Percentiles rank a stretch among this genome's conserved stretches.
Conservation (phyloP, 2,888 invertebrate species). For the Eupithecia tripunctaria region DNA sequence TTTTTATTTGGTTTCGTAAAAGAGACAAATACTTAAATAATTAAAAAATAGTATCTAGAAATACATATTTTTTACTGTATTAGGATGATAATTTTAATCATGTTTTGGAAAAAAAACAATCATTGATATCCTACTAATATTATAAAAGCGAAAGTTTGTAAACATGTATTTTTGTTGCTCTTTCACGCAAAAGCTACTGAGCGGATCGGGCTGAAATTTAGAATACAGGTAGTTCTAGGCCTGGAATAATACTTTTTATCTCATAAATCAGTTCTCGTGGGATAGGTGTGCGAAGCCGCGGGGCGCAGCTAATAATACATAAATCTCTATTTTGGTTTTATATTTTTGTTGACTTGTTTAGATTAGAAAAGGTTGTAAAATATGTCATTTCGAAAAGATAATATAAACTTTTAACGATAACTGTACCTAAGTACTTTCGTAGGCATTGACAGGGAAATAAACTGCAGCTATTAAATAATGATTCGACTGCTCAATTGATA, state of each 20-base stretch:
- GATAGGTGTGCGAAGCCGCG: too few species aligned
- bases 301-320: too few species aligned
- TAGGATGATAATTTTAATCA: neutral
- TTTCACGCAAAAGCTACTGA: too few species aligned
- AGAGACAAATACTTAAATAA: neutral
- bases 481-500: slow-evolving; percentile 32
- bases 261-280: too few species aligned
- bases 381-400: neutral
- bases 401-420: neutral
- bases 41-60: neutral
- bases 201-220: too few species aligned
- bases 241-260: too few species aligned
- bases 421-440: neutral
- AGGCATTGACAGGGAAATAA: slow-evolving; percentile 21
- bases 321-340: neutral
- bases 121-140: too few species aligned
- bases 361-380: neutral
- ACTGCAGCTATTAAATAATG: slow-evolving; percentile 28
- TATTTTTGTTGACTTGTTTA: neutral
- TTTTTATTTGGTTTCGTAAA: neutral
- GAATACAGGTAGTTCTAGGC: too few species aligned
- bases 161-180: too few species aligned
- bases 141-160: too few species aligned
- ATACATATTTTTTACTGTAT: neutral
- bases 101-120: too few species aligned